Base-by-base conservation (phyloP, 2,888 invertebrate species). In the Clunio marinus region DNA sequence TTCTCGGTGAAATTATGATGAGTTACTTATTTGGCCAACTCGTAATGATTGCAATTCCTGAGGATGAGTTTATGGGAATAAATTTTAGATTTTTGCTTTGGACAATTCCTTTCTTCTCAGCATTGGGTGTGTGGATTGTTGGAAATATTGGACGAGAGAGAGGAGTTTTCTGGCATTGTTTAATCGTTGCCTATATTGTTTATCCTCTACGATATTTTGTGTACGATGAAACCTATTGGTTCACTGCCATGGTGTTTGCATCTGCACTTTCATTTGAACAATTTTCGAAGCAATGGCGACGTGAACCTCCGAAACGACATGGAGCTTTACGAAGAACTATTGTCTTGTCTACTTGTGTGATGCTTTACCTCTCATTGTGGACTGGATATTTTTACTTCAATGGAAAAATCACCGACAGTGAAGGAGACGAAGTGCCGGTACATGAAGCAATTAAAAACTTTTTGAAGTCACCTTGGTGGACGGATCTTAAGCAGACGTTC, bases 371-470 rank as follows among this genome's bases (percentile, higher is more conserved):
- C 1, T 83, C 85, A 0, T 75, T 94, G 2, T 91, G 91, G 88
- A 80, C 84, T 58, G 86, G 91, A 69, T 91, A 88, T 74, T 78
- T 96, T 20, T 93, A 91, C 76, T 94, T 92, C 80, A 93, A 96
- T 75, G 92, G 93, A 13, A 89, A 88, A 70, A 83, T 95, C 66
- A 88, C 88, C 0, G 92, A 93, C 76, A 85, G 86, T 71, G 87
- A 91, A 70, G 95, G 94, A 0, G 93, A 95, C 71, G 89, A 91
- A 75, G 87, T 95, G 13, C 93, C 91, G 32, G 81, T 96, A 1
- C 88, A 91, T 70, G 95, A 95, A 76, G 95, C 95, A 0, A 73
- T 96, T 0, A 86, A 88, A 72, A 92, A 96, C 77, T 93, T 97
- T 78, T 87, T 95, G 73, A 92, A 91, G 3, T 92, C 93, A 2